Evolutionary conservation across 2,113 vertebrate species (phyloP).

Genomic region (Pachyramphus minor): DNA sequence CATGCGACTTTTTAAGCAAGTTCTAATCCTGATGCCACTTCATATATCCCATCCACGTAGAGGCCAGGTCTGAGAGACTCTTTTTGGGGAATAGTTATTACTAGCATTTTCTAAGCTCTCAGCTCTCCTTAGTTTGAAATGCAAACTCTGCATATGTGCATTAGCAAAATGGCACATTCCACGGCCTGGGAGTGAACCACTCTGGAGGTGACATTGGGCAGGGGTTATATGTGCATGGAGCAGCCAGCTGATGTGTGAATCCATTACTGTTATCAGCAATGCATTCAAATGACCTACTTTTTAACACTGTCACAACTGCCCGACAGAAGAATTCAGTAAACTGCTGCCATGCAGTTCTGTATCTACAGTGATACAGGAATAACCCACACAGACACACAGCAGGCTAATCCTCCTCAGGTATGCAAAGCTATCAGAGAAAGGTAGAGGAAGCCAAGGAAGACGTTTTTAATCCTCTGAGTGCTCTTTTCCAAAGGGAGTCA

Average conservation of each 20-base stretch:
- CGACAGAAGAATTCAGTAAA: not conserved
- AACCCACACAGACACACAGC: not conserved
- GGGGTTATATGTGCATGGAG: slow-evolving; percentile 9
- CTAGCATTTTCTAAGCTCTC: not conserved
- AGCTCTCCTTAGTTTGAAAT: slow-evolving; percentile 16
- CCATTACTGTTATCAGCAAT: slow-evolving; percentile 56
- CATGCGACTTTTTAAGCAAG: not conserved
- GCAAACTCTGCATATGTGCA: slow-evolving; percentile 12
- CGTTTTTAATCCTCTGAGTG: not conserved
- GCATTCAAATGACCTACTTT: slow-evolving; percentile 61
- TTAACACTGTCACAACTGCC: slow-evolving; percentile 29
- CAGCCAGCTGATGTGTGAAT: slow-evolving; percentile 40
- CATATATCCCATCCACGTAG: not conserved
- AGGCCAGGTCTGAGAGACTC: not conserved
- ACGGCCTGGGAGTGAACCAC: not conserved
- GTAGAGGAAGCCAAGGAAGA: not conserved
- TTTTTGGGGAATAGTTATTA: not conserved
- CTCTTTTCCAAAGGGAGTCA: not conserved
- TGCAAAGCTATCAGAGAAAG: not conserved
- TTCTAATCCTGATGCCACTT: not conserved
- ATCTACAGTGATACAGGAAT: not conserved
- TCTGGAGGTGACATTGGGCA: slow-evolving; percentile 51
- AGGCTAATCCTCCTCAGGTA: not conserved
- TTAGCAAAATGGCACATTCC: slow-evolving; percentile 38
- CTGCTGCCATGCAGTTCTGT: not conserved